Percentiles rank a stretch among this genome's conserved stretches.
phyloP scores from a whole-genome alignment of 2,113 vertebrate genomes.

The Ophiodon elongatus region DNA sequence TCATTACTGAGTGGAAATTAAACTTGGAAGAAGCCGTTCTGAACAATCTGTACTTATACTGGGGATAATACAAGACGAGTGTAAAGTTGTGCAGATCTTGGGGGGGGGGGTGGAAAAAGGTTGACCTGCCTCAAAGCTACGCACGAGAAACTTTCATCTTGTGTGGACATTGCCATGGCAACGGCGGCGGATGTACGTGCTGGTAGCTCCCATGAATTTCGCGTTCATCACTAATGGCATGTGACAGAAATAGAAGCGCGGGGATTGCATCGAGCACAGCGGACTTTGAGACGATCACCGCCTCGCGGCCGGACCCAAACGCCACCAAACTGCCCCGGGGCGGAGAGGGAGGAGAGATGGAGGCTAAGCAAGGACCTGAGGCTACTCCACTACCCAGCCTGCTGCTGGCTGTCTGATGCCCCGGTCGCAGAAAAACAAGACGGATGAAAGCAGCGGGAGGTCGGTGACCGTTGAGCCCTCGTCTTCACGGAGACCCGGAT shows the following conservation, averaged over 20 bases:
- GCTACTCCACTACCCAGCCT: too few species aligned
- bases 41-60: constrained; percentile 14
- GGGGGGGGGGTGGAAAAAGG: background rate
- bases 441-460: too few species aligned
- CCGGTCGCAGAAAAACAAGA: too few species aligned
- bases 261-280: background rate
- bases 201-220: background rate
- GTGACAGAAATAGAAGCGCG: background rate
- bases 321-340: too few species aligned
- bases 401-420: too few species aligned
- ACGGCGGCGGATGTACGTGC: too few species aligned
- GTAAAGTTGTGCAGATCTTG: background rate
- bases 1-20: constrained; percentile 43
- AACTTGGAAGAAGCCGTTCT: constrained; percentile 34
- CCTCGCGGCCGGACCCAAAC: background rate
- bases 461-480: too few species aligned
- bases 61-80: background rate
- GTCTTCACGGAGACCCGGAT: too few species aligned
- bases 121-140: background rate
- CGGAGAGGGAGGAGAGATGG: too few species aligned
- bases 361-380: too few species aligned
- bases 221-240: background rate
- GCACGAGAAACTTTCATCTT: background rate
- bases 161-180: background rate
- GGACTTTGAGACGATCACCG: background rate